Evolutionary conservation across 2,113 vertebrate species (phyloP), one percentile per base, ranked within the genome.

Genomic region (Malurus cyaneus): DNA sequence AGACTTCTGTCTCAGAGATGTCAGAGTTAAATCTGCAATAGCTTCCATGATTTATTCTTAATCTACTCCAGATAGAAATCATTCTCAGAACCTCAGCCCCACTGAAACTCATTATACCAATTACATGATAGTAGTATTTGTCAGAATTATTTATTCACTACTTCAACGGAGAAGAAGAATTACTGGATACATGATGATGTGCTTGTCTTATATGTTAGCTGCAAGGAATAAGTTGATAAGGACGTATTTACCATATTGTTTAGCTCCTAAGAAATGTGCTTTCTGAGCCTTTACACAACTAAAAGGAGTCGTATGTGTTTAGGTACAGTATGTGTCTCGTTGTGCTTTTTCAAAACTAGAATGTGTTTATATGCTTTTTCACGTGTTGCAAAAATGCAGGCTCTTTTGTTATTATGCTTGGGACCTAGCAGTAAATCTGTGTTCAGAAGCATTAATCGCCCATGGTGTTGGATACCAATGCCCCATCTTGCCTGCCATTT

Each of bases 361-460:
- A 77, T 46, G 17, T n/a, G 23, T 15, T 72, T 84, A n/a, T 49
- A 70, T n/a, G 19, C n/a, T 83, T 93, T 80, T 57, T 60, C 29
- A 34, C 49, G 59, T 18, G 11, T 83, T 82, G 39, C 61, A 93
- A 81, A 20, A 76, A 52, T 44, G 8, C 24, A 80, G 29, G 19
- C 18, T 31, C 49, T 76, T 90, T 59, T 24, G 52, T 87, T 83
- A 57, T 73, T 87, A 64, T 88, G 25, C 67, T 88, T 91, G 64
- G 77, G 46, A 80, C 23, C 23, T 61, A 85, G 46, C 26, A 59
- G 47, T 78, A 81, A 90, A 44, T 89, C 12, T 61, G 32, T 96
- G 50, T 92, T 96, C 81, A 90, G 47, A 95, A 50, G 57, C 44
- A 94, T 93, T 93, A 92, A 95, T 96, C 86, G 94, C 59, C 67